A percentile compares a stretch with the other conserved stretches of the same genome.
Conservation (phyloP, 2,797 vertebrate species). For the Notolabrus celidotus region DNA sequence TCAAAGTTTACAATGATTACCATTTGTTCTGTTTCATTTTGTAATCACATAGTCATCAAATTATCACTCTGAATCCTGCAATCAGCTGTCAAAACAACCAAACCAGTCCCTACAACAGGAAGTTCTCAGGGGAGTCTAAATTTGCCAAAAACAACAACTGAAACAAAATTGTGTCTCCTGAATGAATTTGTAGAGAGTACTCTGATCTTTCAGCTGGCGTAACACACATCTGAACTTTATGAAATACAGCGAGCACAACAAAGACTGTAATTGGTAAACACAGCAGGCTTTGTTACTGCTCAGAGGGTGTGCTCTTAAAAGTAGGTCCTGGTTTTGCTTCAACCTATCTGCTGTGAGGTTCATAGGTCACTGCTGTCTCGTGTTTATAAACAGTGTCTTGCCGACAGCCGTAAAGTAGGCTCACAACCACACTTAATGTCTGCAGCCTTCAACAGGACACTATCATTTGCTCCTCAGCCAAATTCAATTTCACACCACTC, state of each 20-base stretch:
- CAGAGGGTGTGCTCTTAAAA: slow-evolving; percentile 69
- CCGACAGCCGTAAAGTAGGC: slow-evolving; percentile 54
- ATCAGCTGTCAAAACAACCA: too few relatives aligned
- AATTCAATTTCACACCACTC: slow-evolving; percentile 55
- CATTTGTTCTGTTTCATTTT: too few relatives aligned
- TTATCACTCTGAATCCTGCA: too few relatives aligned
- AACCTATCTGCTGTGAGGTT: slow-evolving; percentile 77
- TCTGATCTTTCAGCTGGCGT: slow-evolving; percentile 19
- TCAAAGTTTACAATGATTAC: too few relatives aligned
- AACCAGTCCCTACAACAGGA: too few relatives aligned
- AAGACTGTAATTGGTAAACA: slow-evolving; percentile 74
- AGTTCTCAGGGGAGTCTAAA: too few relatives aligned
- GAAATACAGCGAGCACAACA: slow-evolving; percentile 59
- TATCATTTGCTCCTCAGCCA: slow-evolving; percentile 28
- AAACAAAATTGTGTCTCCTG: not conserved
- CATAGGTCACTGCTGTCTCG: slow-evolving; percentile 82
- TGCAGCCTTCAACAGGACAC: slow-evolving; percentile 51
- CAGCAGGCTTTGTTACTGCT: slow-evolving; percentile 54
- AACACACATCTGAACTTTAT: not conserved
- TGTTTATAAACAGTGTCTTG: slow-evolving; percentile 84
- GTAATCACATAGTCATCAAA: too few relatives aligned
- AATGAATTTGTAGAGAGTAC: not conserved
- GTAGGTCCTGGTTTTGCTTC: slow-evolving; percentile 58
- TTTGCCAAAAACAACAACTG: too few relatives aligned
- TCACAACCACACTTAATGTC: slow-evolving; percentile 62